Evolutionary conservation across 2,113 vertebrate species (phyloP).

Genomic region (Mesoclemmys tuberculata): DNA sequence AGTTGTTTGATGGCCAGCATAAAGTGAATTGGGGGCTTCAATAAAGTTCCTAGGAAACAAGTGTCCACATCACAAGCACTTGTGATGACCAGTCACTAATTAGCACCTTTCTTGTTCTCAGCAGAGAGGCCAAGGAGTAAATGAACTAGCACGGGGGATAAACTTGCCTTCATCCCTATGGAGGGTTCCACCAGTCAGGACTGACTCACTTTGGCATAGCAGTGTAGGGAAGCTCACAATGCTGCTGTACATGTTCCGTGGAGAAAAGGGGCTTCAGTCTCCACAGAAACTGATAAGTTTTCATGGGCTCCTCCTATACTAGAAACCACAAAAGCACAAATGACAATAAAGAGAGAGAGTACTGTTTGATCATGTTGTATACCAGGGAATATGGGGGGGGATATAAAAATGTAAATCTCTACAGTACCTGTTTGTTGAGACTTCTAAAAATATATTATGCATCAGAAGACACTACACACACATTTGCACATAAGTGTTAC

Average conservation of each 20-base stretch:
- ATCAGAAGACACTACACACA: background rate
- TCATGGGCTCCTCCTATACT: background rate
- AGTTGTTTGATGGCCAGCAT: background rate
- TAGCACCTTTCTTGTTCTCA: background rate
- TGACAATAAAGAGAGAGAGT: background rate
- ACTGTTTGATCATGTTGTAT: background rate
- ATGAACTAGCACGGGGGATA: background rate
- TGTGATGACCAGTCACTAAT: background rate
- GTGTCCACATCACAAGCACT: background rate
- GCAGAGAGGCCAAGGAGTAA: background rate
- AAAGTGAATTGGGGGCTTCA: background rate
- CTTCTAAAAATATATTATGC: background rate
- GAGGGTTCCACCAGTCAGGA: background rate
- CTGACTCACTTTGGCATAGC: background rate
- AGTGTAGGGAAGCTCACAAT: background rate
- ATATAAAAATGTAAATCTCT: background rate
- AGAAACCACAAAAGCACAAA: background rate
- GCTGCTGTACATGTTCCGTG: background rate
- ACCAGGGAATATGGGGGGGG: background rate
- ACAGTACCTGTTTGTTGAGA: background rate
- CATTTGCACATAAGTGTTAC: rapidly evolving
- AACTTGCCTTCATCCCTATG: background rate
- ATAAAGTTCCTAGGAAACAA: background rate
- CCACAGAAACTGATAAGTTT: background rate
- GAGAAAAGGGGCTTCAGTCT: background rate